Evolutionary conservation across 2,888 invertebrate genomes (phyloP), one percentile per base, ranked within the genome.

Genomic region (Morpho deidamia): DNA sequence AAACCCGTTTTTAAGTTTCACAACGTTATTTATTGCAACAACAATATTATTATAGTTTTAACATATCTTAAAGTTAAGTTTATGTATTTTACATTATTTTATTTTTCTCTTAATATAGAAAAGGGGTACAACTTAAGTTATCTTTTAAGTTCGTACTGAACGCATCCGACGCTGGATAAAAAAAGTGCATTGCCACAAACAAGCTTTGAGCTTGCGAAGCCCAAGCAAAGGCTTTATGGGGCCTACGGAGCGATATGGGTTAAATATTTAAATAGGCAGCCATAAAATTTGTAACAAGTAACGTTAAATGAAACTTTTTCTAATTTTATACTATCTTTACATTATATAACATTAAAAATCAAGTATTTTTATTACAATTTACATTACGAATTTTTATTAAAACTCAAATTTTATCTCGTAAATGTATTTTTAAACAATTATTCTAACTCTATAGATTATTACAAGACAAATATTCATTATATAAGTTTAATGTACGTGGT

Each of bases 161-260:
- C 67, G 70, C 65, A 56, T 8, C 65, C 58, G 51, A 61, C 61
- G 61, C 64, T 61, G 59, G 61, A 61, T 64, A 65, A 64, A 69
- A 68, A 69, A 71, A 68, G 62, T 66, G 65, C 65, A 67, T 61
- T 54, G 63, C 66, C 62, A 62, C 66, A 68, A 68, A 69, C 68
- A 69, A 66, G 68, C 63, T 67, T 63, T 63, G 56, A 62, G 63
- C 62, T 61, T 53, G 63, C 60, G 59, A 61, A 64, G 62, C 66
- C 65, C 60, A 58, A 58, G 52, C 53, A 63, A 62, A 65, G 63
- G 61, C 60, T 64, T 62, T 62, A 66, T 60, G 61, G 54, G 56
- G 60, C 58, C 53, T 60, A 60, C 55, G 61, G 63, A 58, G 58
- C 61, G 60, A 63, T 63, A 63, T 63, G 63, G 59, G 56, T 56